Base-by-base conservation (phyloP, 1,140 invertebrate genomes). In the Hypsibius dujardini region DNA sequence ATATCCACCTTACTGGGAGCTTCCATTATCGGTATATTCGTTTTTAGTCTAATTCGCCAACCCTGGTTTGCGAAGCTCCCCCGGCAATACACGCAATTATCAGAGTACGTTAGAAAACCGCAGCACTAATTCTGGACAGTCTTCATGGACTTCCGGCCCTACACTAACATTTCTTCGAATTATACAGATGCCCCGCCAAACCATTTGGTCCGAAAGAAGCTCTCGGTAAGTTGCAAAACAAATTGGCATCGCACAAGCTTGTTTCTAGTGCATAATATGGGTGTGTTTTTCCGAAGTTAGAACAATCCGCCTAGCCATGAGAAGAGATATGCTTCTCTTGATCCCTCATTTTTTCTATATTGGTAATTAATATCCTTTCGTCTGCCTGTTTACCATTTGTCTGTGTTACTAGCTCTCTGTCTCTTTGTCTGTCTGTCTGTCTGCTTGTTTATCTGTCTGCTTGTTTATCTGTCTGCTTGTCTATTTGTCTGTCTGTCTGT, bases 51-150 rank as follows among this genome's bases (percentile, higher is more conserved):
- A 15, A 42, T 67, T 7, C 12, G 12, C 12, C 62, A 67, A 15
- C 62, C 62, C 12, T 67, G 62, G 62, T 12, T n/a, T n/a, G 50
- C 7, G n/a, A 56, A 67, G 3, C 12, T 67, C 62, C 62, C 3
- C 62, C 45, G 42, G 12, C 3, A 67, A 12, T 42, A 45, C 3
- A 67, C 12, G 42, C 62, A 67, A 56, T 56, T n/a, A 56, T 56
- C n/a, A 12, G 7, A 7, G 50, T 12, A 56, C 50, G 50, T 56
- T 12, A n/a, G n/a, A n/a, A 56, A n/a, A 7, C 7, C 7, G 7
- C 50, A 56, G 7, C 50, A 12, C 7, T 56, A 56, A n/a, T 7
- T n/a, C n/a, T n/a, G 7, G 50, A 56, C 50, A 7, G n/a, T n/a
- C 7, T n/a, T 56, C 50, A n/a, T 7, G 50, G 50, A n/a, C n/a